Percentiles rank a stretch among this genome's conserved stretches.
These are phyloP conservation scores for Leptinotarsa rubiginosa DNA, from an alignment of 2,888 invertebrate species.

Conservation along the genomic window DNA sequence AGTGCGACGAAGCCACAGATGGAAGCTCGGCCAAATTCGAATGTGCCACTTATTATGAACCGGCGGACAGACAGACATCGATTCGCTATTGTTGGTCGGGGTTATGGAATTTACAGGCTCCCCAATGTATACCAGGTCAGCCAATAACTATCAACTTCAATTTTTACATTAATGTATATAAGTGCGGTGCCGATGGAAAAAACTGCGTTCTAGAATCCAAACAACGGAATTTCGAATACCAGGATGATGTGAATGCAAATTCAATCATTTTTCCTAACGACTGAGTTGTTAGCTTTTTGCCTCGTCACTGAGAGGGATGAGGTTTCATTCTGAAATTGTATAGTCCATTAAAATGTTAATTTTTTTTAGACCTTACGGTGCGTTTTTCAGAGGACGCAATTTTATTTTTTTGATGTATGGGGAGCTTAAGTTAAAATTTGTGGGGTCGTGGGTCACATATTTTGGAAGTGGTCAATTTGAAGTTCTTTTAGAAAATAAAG, in stretches of 20 bases:
- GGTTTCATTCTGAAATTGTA: too few species aligned
- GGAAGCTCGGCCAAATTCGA: constrained; percentile 50
- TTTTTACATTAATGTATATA: constrained; percentile 35
- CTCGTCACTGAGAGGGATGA: too few species aligned
- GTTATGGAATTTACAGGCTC: constrained; percentile 50
- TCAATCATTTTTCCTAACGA: background rate
- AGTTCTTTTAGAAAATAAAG: too few species aligned
- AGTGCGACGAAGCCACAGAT: constrained; percentile 52
- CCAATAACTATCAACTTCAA: constrained; percentile 43
- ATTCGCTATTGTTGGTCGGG: constrained; percentile 49
- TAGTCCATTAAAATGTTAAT: too few species aligned
- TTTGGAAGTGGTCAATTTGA: too few species aligned
- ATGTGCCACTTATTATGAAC: constrained; percentile 56
- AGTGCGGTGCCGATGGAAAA: constrained; percentile 14
- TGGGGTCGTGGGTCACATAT: too few species aligned
- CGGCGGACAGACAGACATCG: constrained; percentile 23
- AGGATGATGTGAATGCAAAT: background rate
- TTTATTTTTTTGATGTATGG: too few species aligned
- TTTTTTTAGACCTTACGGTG: too few species aligned
- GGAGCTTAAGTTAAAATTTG: too few species aligned
- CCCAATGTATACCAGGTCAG: constrained; percentile 58
- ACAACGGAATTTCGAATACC: background rate
- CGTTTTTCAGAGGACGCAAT: too few species aligned
- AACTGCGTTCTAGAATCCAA: background rate
- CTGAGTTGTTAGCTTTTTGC: too few species aligned